Percentiles rank a stretch among this genome's conserved stretches.
Conservation (phyloP, 2,113 vertebrate species). For the Syrmaticus mikado region DNA sequence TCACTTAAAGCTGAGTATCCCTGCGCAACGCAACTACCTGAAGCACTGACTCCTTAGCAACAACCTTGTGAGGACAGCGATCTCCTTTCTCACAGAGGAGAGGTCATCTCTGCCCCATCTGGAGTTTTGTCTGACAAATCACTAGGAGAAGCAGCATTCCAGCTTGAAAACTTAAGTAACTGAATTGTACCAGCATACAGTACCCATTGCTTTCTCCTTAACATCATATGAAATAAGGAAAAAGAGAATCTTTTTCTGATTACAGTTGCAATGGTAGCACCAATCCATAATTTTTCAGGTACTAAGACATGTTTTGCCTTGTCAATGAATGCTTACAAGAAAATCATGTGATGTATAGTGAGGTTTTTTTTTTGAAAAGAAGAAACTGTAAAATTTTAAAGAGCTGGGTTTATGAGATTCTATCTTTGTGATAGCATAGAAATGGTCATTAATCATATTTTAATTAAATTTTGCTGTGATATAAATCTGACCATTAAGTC, state of each 20-base stretch:
- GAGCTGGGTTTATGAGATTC: not conserved
- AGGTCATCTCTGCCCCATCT: not conserved
- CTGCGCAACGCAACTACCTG: not conserved
- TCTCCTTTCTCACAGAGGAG: not conserved
- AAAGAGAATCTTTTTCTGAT: not conserved
- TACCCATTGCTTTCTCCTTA: not conserved
- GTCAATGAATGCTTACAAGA: not conserved
- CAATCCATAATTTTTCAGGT: not conserved
- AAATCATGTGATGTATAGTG: not conserved
- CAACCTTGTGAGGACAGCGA: too few species aligned
- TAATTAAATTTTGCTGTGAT: slow-evolving; percentile 28
- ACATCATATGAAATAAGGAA: not conserved
- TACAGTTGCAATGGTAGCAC: not conserved
- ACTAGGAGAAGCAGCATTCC: not conserved
- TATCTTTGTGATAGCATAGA: not conserved
- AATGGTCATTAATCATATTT: slow-evolving; percentile 20
- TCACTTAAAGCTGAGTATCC: too few species aligned
- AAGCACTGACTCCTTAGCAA: accelerated
- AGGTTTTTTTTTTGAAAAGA: not conserved
- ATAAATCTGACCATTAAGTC: slow-evolving; percentile 33
- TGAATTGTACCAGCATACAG: not conserved
- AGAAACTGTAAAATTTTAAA: not conserved
- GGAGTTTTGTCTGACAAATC: not conserved
- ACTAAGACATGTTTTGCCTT: not conserved
- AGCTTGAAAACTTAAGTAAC: accelerated